A percentile compares a stretch with the other conserved stretches of the same genome.
These are phyloP conservation scores for Seriola rivoliana DNA, from an alignment of 2,113 vertebrate genomes.

Conservation along the genomic window DNA sequence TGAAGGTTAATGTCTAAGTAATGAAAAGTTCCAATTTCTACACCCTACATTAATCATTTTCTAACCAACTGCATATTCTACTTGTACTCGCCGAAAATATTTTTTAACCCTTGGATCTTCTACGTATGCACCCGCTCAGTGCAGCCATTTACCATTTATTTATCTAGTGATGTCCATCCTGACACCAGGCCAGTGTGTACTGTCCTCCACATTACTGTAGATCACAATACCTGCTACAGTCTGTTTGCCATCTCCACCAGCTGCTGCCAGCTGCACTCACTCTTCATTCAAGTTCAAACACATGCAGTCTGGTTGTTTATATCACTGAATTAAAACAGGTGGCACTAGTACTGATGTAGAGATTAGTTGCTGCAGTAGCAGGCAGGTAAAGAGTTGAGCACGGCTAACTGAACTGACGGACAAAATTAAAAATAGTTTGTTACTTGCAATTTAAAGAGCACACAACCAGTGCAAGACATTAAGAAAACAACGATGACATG, in stretches of 20 bases:
- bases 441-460: too few relatives aligned
- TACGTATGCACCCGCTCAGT: not conserved
- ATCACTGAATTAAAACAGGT: too few relatives aligned
- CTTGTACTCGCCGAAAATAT: not conserved
- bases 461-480: too few relatives aligned
- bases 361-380: not conserved
- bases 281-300: too few relatives aligned
- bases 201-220: not conserved
- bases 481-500: too few relatives aligned
- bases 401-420: not conserved
- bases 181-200: too few relatives aligned
- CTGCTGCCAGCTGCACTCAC: too few relatives aligned
- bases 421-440: too few relatives aligned
- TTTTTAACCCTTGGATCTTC: not conserved
- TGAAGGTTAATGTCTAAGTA: not conserved
- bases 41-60: not conserved
- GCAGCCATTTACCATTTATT: not conserved
- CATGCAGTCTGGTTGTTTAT: too few relatives aligned
- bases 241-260: too few relatives aligned
- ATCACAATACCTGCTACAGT: not conserved
- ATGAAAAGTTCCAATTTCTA: not conserved
- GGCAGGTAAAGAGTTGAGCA: not conserved
- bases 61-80: not conserved
- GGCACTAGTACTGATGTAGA: not conserved
- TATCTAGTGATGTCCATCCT: not conserved